Conservation (phyloP, 2,113 vertebrate genomes). For the Tetrax tetrax region DNA sequence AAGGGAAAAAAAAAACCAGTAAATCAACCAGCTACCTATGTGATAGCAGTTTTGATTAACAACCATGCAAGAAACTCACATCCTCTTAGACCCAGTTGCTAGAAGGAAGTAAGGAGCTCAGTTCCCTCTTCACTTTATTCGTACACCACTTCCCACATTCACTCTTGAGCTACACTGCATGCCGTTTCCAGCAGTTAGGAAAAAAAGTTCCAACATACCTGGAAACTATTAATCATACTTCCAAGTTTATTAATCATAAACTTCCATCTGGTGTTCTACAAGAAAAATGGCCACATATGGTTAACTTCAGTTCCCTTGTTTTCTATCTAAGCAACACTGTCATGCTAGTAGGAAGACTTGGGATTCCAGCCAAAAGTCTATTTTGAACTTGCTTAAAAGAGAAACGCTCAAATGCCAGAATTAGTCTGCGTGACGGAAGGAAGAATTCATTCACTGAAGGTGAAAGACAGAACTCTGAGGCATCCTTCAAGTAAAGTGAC, state of each 20-base stretch:
- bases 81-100: neutral
- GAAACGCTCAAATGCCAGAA: constrained; percentile 49
- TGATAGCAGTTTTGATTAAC: neutral
- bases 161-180: neutral
- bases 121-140: neutral
- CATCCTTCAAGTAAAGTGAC: neutral
- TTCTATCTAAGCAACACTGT: constrained; percentile 9
- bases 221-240: neutral
- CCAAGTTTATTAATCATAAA: neutral
- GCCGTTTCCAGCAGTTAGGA: neutral
- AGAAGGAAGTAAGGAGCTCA: neutral
- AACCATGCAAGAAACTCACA: neutral
- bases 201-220: neutral
- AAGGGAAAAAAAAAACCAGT: neutral
- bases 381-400: constrained; percentile 60
- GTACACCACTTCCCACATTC: neutral
- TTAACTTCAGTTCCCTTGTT: constrained; percentile 5
- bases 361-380: constrained; percentile 64
- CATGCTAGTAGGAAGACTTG: constrained; percentile 13
- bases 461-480: constrained; percentile 46
- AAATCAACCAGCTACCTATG: neutral
- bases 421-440: constrained; percentile 46
- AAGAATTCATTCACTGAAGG: constrained; percentile 38
- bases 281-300: neutral
- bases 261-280: neutral